Base-by-base conservation (phyloP, 1,140 invertebrate genomes). In the Triops cancriformis region DNA sequence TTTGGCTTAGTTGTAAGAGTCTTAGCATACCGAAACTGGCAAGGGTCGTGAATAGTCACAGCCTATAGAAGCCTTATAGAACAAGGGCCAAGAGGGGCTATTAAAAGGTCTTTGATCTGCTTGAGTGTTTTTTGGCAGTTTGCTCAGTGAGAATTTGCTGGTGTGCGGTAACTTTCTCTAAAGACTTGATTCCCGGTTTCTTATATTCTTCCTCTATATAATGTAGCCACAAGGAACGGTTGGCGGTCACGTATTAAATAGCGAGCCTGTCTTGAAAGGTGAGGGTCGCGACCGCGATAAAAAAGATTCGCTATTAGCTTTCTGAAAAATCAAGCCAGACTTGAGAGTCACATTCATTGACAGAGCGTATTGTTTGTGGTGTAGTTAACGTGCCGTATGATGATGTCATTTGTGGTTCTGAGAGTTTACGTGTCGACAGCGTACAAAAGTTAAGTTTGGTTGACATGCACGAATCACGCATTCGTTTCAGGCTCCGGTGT, bases 51-150 rank as follows among this genome's bases (percentile, higher is more conserved):
- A 23, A 64, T 12, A 64, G 6, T 23, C 18, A 4, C 51, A 64
- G 51, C 51, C 51, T 64, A 64, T 64, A 3, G 51, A 23, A 23
- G 51, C 23, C 18, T 1, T 64, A n/a, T 18, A 1, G 51, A 64
- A 64, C 0, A 64, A 14, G 4, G 14, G 14, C 18, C 6, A 23
- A 23, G 3, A 23, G 23, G 23, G 51, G 51, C 51, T 64, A 64
- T 64, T 64, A 64, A 64, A 64, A 64, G 51, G n/a, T 64, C 51
- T 64, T 64, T 64, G 51, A 18, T 64, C 51, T 64, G 51, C 51
- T 23, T 23, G 51, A 23, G 18, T 18, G 14, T 23, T 64, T 14
- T 64, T 64, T 64, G 51, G 18, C 51, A 23, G 18, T 64, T 64
- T 64, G 51, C 51, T 64, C 51, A 64, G 6, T 64, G 51, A 7